phyloP scores from a whole-genome alignment of 2,113 vertebrate species.

The Polyodon spathula region DNA sequence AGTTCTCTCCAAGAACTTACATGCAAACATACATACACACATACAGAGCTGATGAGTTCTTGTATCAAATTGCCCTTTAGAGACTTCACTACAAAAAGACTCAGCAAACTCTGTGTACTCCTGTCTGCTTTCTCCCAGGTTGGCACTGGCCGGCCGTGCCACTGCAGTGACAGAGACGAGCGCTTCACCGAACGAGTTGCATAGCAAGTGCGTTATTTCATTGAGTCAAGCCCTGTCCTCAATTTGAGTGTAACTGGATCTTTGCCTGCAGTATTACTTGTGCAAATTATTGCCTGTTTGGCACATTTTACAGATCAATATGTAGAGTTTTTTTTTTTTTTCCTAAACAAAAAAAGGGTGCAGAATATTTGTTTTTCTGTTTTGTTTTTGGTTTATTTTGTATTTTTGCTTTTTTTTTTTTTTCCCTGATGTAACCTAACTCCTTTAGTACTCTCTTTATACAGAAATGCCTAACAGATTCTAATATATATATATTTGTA shows the following conservation, averaged over 20 bases:
- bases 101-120: background rate
- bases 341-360: slow-evolving; percentile 36
- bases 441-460: slow-evolving; percentile 78
- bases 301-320: slow-evolving; percentile 46
- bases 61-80: too few relatives aligned
- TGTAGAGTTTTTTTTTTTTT: slow-evolving; percentile 36
- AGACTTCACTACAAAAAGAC: background rate
- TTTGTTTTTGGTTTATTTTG: slow-evolving; percentile 40
- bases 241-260: slow-evolving; percentile 13
- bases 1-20: too few relatives aligned
- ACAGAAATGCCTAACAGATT: slow-evolving; percentile 93
- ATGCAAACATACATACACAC: too few relatives aligned
- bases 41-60: too few relatives aligned
- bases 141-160: slow-evolving; percentile 24
- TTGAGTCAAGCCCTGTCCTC: slow-evolving; percentile 23
- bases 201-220: slow-evolving; percentile 35
- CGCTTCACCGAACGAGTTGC: slow-evolving; percentile 41
- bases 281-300: slow-evolving; percentile 58
- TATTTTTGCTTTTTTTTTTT: slow-evolving; percentile 43
- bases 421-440: slow-evolving; percentile 72
- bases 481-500: slow-evolving; percentile 88
- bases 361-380: slow-evolving; percentile 37
- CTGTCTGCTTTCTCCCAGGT: slow-evolving; percentile 8
- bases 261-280: slow-evolving; percentile 58
- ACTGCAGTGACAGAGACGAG: slow-evolving; percentile 9